These are phyloP conservation scores for Drosophila nigritarsus DNA, from an alignment of 2,888 invertebrate genomes.

Conservation along the genomic window DNA sequence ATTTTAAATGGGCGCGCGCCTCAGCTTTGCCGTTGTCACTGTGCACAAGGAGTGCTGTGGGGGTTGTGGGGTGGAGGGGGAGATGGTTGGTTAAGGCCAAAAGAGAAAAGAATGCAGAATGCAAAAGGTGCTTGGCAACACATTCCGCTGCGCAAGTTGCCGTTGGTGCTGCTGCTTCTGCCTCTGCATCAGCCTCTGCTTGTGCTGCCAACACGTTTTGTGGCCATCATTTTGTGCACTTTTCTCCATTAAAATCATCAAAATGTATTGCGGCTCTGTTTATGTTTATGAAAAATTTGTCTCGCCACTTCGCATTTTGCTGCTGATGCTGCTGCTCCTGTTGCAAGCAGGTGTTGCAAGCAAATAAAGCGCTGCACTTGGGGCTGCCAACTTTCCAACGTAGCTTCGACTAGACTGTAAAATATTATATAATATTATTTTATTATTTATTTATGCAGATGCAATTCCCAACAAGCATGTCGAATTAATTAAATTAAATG, in stretches of 20 bases:
- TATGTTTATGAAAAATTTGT: conserved; percentile 77
- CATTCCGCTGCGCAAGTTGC: conserved; percentile 63
- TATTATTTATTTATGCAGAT: neutral
- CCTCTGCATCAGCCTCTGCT: neutral
- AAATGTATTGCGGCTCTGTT: conserved; percentile 73
- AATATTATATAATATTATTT: neutral
- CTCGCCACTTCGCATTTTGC: conserved; percentile 42
- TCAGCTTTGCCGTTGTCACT: conserved; percentile 63
- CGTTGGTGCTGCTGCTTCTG: conserved; percentile 1
- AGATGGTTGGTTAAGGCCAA: conserved; percentile 7
- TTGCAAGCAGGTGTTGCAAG: conserved; percentile 12
- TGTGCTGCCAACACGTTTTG: conserved; percentile 71
- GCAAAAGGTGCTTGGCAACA: conserved; percentile 77
- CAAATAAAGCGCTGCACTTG: conserved; percentile 7
- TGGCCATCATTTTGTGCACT: conserved; percentile 79
- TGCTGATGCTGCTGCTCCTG: conserved; percentile 23
- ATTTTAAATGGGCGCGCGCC: conserved; percentile 80
- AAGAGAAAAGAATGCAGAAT: conserved; percentile 65
- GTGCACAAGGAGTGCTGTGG: neutral
- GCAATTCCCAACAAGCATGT: neutral
- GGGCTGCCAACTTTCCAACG: neutral
- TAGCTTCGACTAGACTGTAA: neutral
- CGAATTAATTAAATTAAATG: neutral
- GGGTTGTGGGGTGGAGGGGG: neutral
- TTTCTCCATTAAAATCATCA: conserved; percentile 80